A percentile compares a stretch with the other conserved stretches of the same genome.
phyloP scores from a whole-genome alignment of 30 jellyfish, hydroid and myxozoan species.

The Hydractinia symbiolongicarpus region DNA sequence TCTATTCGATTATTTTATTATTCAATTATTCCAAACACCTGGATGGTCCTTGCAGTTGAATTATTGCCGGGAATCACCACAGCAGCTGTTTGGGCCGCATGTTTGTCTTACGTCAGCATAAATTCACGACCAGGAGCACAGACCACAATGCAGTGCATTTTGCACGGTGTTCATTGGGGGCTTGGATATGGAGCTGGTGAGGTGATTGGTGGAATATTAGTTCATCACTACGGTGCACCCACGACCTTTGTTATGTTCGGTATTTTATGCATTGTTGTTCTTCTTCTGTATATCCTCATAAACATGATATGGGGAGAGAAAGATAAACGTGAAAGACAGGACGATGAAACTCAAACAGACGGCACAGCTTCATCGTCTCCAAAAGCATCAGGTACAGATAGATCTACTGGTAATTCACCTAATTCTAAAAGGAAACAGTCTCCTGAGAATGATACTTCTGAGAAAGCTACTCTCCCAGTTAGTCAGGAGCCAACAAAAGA shows the following conservation, averaged over 20 bases:
- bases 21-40: constrained; percentile 92
- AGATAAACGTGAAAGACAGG: constrained; percentile 67
- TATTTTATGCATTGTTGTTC: constrained; percentile 82
- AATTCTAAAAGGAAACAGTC: not conserved
- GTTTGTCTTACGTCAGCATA: constrained; percentile 87
- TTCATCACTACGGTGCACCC: constrained; percentile 99
- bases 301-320: constrained; percentile 91
- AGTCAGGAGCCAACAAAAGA: constrained; percentile 11
- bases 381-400: not conserved
- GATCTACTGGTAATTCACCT: not conserved
- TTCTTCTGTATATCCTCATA: constrained; percentile 68
- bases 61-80: constrained; percentile 96
- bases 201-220: constrained; percentile 97
- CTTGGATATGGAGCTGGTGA: constrained; percentile 99
- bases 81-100: constrained; percentile 99
- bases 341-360: constrained; percentile 95
- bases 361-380: constrained; percentile 15
- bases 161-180: constrained; percentile 99
- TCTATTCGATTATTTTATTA: constrained; percentile 92
- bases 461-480: not conserved
- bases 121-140: constrained; percentile 94
- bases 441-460: not conserved
- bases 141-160: constrained; percentile 99
- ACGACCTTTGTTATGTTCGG: constrained; percentile 94
- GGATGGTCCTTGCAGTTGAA: constrained; percentile 97